Conservation (phyloP, 64 coral and sea anemone genomes). For the Actinia tenebrosa region DNA sequence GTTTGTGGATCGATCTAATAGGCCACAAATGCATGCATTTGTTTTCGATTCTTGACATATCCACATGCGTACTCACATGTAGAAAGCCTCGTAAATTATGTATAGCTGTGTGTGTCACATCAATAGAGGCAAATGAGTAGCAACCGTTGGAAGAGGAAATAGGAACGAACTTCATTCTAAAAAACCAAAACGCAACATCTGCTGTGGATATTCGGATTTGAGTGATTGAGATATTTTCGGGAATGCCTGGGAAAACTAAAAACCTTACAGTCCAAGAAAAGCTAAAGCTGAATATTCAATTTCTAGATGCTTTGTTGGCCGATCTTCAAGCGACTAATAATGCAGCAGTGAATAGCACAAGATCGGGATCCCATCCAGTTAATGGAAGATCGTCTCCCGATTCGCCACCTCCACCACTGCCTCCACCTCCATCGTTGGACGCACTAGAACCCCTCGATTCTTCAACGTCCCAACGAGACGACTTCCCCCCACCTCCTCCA, state of each 20-base stretch:
- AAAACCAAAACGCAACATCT: neutral
- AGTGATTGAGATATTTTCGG: constrained; percentile 2
- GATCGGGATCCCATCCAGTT: neutral
- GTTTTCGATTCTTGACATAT: neutral
- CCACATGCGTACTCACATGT: constrained; percentile 24
- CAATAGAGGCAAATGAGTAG: constrained; percentile 24
- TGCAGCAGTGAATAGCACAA: constrained; percentile 30
- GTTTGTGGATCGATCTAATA: constrained; percentile 1
- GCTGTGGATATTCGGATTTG: neutral
- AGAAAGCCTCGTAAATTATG: constrained; percentile 19
- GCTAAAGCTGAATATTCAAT: constrained; percentile 98
- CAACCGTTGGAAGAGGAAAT: constrained; percentile 4
- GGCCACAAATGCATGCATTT: neutral
- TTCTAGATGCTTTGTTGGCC: constrained; percentile 97
- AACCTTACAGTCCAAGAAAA: constrained; percentile 80
- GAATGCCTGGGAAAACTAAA: constrained; percentile 89
- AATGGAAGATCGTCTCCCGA: constrained; percentile 79
- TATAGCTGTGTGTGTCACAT: constrained; percentile 24
- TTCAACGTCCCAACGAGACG: constrained; percentile 19
- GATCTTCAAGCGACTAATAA: constrained; percentile 93
- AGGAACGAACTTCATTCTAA: neutral
- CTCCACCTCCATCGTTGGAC: constrained; percentile 80
- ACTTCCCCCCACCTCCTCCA: constrained; percentile 55
- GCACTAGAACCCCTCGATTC: constrained; percentile 51
- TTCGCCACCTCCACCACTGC: constrained; percentile 62